Base-by-base conservation (phyloP, 2,113 vertebrate species). In the Podocnemis expansa region DNA sequence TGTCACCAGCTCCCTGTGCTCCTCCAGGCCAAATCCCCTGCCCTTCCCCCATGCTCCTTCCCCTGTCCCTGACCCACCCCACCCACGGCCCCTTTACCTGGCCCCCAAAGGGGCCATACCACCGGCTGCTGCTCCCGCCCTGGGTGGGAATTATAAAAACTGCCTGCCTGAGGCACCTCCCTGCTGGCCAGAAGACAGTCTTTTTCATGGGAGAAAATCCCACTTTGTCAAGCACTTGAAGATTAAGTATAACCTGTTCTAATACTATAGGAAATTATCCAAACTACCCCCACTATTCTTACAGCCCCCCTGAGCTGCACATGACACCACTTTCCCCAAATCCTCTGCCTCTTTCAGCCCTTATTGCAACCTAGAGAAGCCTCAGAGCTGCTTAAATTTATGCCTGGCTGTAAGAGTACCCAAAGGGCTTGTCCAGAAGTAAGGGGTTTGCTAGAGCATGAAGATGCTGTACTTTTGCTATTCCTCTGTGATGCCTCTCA, bases 251-350 rank as follows among this genome's bases (percentile, higher is more conserved):
- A 45, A 58, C 43, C 6, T 21, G 56, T n/a, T 21, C 38, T 31
- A 52, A 29, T 83, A 60, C 49, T 7, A 25, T n/a, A 76, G 52
- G n/a, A 52, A 51, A 80, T 31, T n/a, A 45, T 8, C 70, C 19
- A 52, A n/a, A 7, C 8, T 19, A 16, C 54, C 52, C 17, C 7
- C 73, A 25, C 10, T 1, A 27, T 19, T 27, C 41, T n/a, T 5
- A 55, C 60, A 41, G 10, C 10, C 78, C n/a, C 21, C 2, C 3
- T 27, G 43, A 70, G 41, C 38, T 29, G 21, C 0, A 14, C 4
- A 25, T 5, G 1, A 52, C 0, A 4, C 5, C 63, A 70, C 38
- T 25, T 3, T 29, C 13, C 24, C 21, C n/a, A 34, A 38, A 38
- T 70, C 63, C 63, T 38, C 63, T 22, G 63, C 63, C n/a, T 38